phyloP scores from a whole-genome alignment of 2,113 vertebrate genomes.

The Elephantulus edwardii region DNA sequence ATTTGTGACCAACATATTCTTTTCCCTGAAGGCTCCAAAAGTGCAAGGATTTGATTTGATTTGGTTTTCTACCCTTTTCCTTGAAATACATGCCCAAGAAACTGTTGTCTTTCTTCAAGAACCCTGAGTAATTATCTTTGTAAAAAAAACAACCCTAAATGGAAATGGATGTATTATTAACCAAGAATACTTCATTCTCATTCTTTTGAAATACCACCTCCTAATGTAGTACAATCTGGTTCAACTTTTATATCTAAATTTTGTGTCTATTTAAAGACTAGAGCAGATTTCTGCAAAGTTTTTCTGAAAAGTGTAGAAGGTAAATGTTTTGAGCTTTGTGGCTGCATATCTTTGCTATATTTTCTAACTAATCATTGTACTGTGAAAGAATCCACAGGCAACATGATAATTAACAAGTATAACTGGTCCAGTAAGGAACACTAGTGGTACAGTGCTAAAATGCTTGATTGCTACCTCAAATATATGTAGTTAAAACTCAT shows the following conservation, averaged over 20 bases:
- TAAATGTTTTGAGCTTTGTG: neutral
- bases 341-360: neutral
- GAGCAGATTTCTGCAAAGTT: neutral
- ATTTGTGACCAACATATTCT: neutral
- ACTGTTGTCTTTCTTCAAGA: neutral
- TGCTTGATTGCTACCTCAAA: too few relatives aligned
- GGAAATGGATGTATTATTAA: neutral
- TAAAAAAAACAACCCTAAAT: too few relatives aligned
- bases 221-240: neutral
- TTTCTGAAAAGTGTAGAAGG: neutral
- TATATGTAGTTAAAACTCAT: too few relatives aligned
- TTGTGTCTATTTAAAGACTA: neutral
- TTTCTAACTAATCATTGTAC: neutral
- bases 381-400: neutral
- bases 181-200: neutral
- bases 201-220: neutral
- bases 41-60: constrained; percentile 6
- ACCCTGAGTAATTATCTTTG: constrained; percentile 14
- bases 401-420: neutral
- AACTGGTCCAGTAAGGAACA: constrained; percentile 9
- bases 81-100: constrained; percentile 33
- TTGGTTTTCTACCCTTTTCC: neutral
- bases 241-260: neutral
- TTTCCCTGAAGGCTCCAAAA: neutral
- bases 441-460: too few relatives aligned